A percentile compares a stretch with the other conserved stretches of the same genome.
Evolutionary conservation across 2,113 vertebrate species (phyloP).

Genomic region (Gnathonemus echidnorhynchus): DNA sequence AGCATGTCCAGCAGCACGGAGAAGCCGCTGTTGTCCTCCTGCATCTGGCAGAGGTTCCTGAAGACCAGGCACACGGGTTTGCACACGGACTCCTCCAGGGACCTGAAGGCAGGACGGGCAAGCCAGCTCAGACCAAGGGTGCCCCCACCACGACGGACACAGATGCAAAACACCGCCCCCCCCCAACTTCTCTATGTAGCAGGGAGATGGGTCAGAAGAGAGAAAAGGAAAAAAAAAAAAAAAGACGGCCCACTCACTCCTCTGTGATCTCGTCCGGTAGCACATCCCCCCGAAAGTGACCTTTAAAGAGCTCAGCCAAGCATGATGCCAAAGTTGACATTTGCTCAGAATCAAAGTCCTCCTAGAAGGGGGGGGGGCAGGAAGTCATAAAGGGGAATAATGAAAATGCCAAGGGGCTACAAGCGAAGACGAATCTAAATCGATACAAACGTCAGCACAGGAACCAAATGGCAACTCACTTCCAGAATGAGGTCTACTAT

Average conservation of each 20-base stretch:
- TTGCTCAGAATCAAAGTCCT: constrained; percentile 93
- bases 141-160: background rate
- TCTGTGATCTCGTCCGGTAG: constrained; percentile 91
- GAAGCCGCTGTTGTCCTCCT: constrained; percentile 92
- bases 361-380: constrained; percentile 54
- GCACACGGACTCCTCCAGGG: constrained; percentile 90
- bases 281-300: constrained; percentile 88
- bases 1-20: constrained; percentile 85
- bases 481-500: constrained; percentile 94
- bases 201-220: background rate
- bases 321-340: constrained; percentile 83
- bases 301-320: constrained; percentile 87
- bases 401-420: background rate
- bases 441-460: background rate
- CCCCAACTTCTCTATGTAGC: background rate
- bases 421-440: background rate
- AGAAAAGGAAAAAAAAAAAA: background rate
- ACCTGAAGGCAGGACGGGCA: constrained; percentile 53
- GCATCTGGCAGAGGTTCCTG: constrained; percentile 95
- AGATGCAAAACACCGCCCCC: background rate
- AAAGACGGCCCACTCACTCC: constrained; percentile 66
- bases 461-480: constrained; percentile 55
- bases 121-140: background rate
- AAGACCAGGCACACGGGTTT: constrained; percentile 93
- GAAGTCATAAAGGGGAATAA: background rate